Evolutionary conservation across 2,888 invertebrate genomes (phyloP).

Genomic region (Eilema griseolum): DNA sequence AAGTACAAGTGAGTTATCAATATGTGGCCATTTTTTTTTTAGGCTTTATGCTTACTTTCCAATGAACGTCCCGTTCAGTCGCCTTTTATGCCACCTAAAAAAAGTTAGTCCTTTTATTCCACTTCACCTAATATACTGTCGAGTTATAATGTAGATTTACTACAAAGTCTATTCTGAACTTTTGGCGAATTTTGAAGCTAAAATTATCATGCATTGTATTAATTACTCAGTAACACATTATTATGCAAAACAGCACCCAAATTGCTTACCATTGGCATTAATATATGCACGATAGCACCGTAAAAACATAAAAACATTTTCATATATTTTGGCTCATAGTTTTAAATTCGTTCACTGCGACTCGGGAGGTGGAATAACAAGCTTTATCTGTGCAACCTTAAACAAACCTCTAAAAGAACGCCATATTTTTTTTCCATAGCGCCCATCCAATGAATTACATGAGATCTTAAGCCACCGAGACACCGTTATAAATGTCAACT

Average conservation of each 20-base stretch:
- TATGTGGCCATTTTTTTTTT: neutral
- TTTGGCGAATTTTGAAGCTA: neutral
- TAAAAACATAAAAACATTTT: neutral
- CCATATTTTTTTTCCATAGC: neutral
- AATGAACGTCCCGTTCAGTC: no score
- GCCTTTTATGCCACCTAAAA: no score
- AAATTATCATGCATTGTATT: neutral
- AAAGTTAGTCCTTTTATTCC: neutral
- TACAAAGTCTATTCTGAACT: neutral
- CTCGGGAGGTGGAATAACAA: neutral
- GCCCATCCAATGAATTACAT: neutral
- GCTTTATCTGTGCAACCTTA: no score
- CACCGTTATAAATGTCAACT: neutral
- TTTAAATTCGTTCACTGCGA: neutral
- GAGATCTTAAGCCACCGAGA: neutral
- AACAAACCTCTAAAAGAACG: neutral
- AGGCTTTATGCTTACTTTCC: neutral
- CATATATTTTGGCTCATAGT: neutral
- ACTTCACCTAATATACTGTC: neutral
- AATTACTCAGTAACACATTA: neutral
- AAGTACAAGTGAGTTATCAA: no score
- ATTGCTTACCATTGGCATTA: neutral
- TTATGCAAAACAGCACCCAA: slow-evolving; percentile 7
- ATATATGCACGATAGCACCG: neutral
- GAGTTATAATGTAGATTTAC: neutral